Evolutionary conservation across 2,113 vertebrate genomes (phyloP).

Genomic region (Chionis minor): DNA sequence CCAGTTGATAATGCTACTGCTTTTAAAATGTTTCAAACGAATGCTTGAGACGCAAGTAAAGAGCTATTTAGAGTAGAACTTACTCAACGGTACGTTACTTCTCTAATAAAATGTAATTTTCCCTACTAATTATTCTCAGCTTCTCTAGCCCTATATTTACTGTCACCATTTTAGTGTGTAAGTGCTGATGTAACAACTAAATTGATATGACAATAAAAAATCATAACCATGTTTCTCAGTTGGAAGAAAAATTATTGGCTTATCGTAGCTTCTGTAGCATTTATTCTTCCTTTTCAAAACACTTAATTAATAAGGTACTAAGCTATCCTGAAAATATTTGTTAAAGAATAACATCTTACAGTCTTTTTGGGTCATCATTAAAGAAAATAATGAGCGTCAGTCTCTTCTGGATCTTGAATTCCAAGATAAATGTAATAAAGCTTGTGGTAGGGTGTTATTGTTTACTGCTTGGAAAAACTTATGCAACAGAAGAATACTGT

Average conservation of each 20-base stretch:
- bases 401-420: conserved; percentile 1
- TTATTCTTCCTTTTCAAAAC: background rate
- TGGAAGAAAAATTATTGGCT: background rate
- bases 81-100: background rate
- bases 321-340: background rate
- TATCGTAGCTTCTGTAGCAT: background rate
- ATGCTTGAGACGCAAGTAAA: background rate
- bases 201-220: background rate
- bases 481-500: background rate
- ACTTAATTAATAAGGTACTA: background rate
- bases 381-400: conserved; percentile 1
- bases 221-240: background rate
- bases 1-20: conserved; percentile 1
- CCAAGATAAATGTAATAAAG: conserved; percentile 41
- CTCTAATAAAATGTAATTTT: background rate
- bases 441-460: conserved; percentile 36
- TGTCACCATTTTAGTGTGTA: background rate
- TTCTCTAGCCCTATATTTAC: background rate
- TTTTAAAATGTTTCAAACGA: background rate
- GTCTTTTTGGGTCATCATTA: background rate
- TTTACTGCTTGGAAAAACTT: conserved; percentile 56
- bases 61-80: background rate
- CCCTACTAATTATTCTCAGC: background rate
- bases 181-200: background rate
- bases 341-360: background rate